phyloP scores from a whole-genome alignment of 64 coral and sea anemone genomes.

The Dendronephthya gigantea region DNA sequence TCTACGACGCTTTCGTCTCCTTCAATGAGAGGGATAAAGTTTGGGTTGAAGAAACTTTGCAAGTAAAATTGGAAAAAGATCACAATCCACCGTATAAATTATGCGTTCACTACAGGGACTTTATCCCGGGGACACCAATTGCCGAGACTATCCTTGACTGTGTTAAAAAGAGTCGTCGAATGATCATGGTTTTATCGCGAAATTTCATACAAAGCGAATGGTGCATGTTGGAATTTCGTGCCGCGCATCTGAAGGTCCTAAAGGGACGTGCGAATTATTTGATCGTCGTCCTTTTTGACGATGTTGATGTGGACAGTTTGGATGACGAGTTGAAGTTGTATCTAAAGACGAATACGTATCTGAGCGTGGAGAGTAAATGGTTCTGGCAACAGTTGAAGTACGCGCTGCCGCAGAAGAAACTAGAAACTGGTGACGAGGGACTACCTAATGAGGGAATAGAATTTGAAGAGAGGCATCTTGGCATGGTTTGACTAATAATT shows the following conservation, averaged over 20 bases:
- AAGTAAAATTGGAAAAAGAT: constrained; percentile 31
- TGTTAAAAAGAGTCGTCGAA: constrained; percentile 27
- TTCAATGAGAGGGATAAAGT: constrained; percentile 44
- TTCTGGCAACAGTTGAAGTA: constrained; percentile 69
- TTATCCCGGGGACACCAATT: constrained; percentile 19
- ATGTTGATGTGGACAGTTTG: constrained; percentile 38
- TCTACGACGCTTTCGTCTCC: constrained; percentile 64
- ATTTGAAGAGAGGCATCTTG: too few relatives aligned
- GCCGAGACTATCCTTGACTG: constrained; percentile 18
- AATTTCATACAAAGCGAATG: constrained; percentile 69
- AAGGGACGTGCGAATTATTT: constrained; percentile 56
- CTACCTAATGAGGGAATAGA: too few relatives aligned
- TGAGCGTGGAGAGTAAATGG: constrained; percentile 55
- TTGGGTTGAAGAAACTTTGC: constrained; percentile 47
- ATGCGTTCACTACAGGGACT: constrained; percentile 46
- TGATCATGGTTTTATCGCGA: constrained; percentile 51
- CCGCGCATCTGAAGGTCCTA: constrained; percentile 64
- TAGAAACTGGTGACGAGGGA: too few relatives aligned
- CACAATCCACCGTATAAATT: constrained; percentile 54
- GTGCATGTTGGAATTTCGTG: constrained; percentile 82
- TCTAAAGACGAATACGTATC: constrained; percentile 75
- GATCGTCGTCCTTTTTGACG: constrained; percentile 62
- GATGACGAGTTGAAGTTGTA: constrained; percentile 71
- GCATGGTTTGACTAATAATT: too few relatives aligned
- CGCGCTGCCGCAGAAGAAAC: constrained; percentile 36